Evolutionary conservation across 2,797 vertebrate genomes (phyloP), one percentile per base, ranked within the genome.

Genomic region (Pangasius djambal): DNA sequence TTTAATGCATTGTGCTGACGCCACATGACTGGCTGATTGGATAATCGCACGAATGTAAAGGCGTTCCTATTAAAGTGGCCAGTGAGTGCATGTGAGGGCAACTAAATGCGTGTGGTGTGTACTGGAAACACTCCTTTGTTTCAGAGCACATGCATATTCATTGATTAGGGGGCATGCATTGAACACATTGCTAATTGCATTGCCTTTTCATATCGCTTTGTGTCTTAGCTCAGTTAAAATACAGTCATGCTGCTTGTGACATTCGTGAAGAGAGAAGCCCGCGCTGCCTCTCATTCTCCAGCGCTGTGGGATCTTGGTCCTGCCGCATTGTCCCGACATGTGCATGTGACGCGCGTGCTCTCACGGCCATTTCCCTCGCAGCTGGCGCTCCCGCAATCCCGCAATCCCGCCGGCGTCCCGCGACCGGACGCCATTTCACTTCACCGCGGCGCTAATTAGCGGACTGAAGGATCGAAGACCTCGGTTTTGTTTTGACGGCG

Each of bases 281-380:
- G 86, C 37, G 3, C 85, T 86, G 67, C 37, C 28, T 28, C 75
- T 72, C 86, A 74, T 87, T 84, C 90, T 85, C 85, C 67, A 7
- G 20, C 57, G 91, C 94, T 92, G 88, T 94, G 93, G 90, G 93
- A 95, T 96, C 96, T 94, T 95, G 95, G 93, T 77, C 55, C 83
- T 90, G 91, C 94, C 90, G 96, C 95, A 96, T 96, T 95, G 94
- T 92, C 95, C 94, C 95, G 93, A 95, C 96, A 96, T 96, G 96
- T 96, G 96, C 90, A 93, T 95, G 92, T 94, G 96, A 96, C 95
- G 95, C 94, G 92, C 93, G 93, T 93, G 91, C 94, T 93, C 93
- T 93, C 69, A 93, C 89, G 91, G 95, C 92, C 91, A 91, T 91
- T 93, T 94, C 94, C 94, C 94, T 8, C 90, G 63, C 95, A 65